Conservation (phyloP, 2,888 invertebrate species). For the Diarsia dahlii region DNA sequence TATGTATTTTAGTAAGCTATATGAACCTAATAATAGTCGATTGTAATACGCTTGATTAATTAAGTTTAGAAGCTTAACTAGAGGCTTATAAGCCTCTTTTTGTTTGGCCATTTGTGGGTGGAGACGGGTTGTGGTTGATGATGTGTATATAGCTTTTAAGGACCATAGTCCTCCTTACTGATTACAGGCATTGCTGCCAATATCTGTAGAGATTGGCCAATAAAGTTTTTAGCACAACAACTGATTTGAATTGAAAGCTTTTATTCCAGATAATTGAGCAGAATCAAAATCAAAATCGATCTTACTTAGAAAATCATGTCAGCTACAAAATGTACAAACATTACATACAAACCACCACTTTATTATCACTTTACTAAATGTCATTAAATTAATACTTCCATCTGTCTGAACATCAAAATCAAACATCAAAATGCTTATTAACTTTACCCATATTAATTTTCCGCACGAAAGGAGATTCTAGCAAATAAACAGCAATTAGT, state of each 20-base stretch:
- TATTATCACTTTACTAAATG: slow-evolving; percentile 10
- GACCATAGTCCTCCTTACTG: too few species aligned
- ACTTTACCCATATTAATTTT: slow-evolving; percentile 63
- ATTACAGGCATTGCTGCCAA: too few species aligned
- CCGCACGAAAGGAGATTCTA: slow-evolving; percentile 50
- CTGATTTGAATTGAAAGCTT: not conserved
- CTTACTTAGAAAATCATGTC: not conserved
- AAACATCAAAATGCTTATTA: slow-evolving; percentile 48
- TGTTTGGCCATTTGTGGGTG: too few species aligned
- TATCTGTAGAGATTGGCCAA: too few species aligned
- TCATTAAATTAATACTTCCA: slow-evolving; percentile 39
- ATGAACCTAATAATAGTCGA: too few species aligned
- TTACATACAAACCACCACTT: not conserved
- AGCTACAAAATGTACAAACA: slow-evolving; percentile 1
- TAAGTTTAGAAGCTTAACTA: not conserved
- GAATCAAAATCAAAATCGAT: not conserved
- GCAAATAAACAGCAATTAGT: slow-evolving; percentile 67
- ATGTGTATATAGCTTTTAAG: too few species aligned
- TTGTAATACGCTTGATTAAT: too few species aligned
- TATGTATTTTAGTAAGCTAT: not conserved
- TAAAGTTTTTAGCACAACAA: too few species aligned
- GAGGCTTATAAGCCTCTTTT: too few species aligned
- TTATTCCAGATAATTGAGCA: not conserved
- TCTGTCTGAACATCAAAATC: slow-evolving; percentile 33
- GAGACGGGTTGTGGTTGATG: too few species aligned